Percentiles rank a stretch among this genome's conserved stretches.
phyloP scores from a whole-genome alignment of 2,888 invertebrate genomes.

The Oeneis ivallda region DNA sequence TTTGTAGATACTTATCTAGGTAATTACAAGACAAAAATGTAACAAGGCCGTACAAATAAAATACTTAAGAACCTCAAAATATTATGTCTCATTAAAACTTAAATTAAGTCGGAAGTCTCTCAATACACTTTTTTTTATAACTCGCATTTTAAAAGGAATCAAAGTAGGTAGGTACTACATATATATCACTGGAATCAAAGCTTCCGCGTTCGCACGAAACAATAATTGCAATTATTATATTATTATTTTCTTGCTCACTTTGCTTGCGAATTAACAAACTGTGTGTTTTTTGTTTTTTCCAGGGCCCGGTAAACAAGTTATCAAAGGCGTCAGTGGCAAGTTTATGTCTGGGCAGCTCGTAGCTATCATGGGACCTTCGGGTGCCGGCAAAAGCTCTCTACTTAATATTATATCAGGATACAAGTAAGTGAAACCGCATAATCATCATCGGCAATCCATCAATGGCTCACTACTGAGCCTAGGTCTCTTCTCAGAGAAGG shows the following conservation, averaged over 20 bases:
- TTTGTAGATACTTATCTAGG: no score
- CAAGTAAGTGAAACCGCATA: slow-evolving; percentile 75
- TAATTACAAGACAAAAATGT: no score
- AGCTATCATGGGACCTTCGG: slow-evolving; percentile 86
- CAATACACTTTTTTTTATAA: background rate
- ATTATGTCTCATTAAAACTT: background rate
- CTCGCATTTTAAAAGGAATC: no score
- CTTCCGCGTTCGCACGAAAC: slow-evolving; percentile 7
- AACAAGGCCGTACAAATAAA: no score
- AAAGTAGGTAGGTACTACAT: background rate
- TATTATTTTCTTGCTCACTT: slow-evolving; percentile 3
- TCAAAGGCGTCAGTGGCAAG: slow-evolving; percentile 83
- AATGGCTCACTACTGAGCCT: no score
- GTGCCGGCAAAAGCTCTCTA: slow-evolving; percentile 89
- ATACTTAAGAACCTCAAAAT: no score
- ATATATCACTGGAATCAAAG: background rate
- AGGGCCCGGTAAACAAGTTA: slow-evolving; percentile 81
- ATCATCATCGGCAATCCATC: no score
- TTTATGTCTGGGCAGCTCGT: slow-evolving; percentile 84
- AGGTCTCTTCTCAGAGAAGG: no score
- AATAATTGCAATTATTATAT: background rate
- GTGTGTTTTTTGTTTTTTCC: slow-evolving; percentile 42
- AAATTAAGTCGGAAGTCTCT: slow-evolving; percentile 1
- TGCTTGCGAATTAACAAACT: background rate
- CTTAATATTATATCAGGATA: slow-evolving; percentile 90